Evolutionary conservation across 2,113 vertebrate species (phyloP).

Genomic region (Candoia aspera): DNA sequence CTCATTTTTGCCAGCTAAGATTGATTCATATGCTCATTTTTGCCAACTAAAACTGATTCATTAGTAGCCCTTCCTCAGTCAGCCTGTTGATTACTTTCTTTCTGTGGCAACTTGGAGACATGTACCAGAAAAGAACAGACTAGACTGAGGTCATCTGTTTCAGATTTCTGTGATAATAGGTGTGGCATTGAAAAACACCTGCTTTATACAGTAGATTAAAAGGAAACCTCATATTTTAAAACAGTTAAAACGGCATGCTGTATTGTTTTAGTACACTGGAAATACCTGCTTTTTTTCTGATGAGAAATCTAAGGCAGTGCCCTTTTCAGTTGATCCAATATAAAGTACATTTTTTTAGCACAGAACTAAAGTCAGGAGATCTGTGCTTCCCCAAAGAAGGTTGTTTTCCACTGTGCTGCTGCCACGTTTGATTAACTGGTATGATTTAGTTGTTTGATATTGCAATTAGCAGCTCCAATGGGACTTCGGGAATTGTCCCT

Average conservation of each 20-base stretch:
- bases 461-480: not conserved
- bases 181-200: not conserved
- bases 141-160: not conserved
- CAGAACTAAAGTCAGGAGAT: not conserved
- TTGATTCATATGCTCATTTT: not conserved
- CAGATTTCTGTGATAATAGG: not conserved
- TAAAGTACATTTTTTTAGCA: not conserved
- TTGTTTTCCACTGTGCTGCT: not conserved
- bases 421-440: not conserved
- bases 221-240: not conserved
- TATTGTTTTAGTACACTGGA: not conserved
- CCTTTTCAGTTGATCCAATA: not conserved
- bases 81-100: not conserved
- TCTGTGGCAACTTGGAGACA: not conserved
- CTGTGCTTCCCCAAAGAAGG: not conserved
- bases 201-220: not conserved
- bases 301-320: not conserved
- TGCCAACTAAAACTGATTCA: slow-evolving; percentile 11
- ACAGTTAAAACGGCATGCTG: not conserved
- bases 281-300: not conserved
- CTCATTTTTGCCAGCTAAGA: not conserved
- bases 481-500: not conserved
- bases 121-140: not conserved
- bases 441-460: not conserved
- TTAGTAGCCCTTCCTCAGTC: not conserved